Evolutionary conservation across 2,888 invertebrate genomes (phyloP).

Genomic region (Meloe dianella): DNA sequence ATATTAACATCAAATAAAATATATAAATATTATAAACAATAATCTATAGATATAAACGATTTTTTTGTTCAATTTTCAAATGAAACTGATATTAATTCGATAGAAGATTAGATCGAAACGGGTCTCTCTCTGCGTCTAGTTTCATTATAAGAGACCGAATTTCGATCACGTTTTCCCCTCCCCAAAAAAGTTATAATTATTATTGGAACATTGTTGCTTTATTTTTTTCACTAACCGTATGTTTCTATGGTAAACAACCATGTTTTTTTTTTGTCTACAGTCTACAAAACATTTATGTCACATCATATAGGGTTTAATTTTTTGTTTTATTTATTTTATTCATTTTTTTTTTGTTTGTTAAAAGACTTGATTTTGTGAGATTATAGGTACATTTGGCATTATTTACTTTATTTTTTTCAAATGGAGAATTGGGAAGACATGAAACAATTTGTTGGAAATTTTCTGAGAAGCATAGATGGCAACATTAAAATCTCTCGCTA

Average conservation of each 20-base stretch:
- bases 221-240: constrained; percentile 46
- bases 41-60: constrained; percentile 30
- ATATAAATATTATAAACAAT: constrained; percentile 30
- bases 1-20: constrained; percentile 28
- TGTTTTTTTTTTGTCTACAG: constrained; percentile 41
- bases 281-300: constrained; percentile 51
- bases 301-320: constrained; percentile 35
- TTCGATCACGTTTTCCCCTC: constrained; percentile 11
- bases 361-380: constrained; percentile 44
- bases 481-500: background rate
- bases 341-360: background rate
- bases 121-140: constrained; percentile 16
- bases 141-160: background rate
- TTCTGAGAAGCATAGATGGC: constrained; percentile 23
- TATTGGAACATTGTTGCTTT: background rate
- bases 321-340: background rate
- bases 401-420: constrained; percentile 13
- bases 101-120: constrained; percentile 21
- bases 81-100: constrained; percentile 18
- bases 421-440: constrained; percentile 47
- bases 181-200: constrained; percentile 14
- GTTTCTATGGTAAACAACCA: constrained; percentile 47
- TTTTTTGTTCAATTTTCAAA: constrained; percentile 16
- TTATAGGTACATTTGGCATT: constrained; percentile 54
- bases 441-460: constrained; percentile 39